Base-by-base conservation (phyloP, 2,888 invertebrate genomes). In the Parochlus steinenii region DNA sequence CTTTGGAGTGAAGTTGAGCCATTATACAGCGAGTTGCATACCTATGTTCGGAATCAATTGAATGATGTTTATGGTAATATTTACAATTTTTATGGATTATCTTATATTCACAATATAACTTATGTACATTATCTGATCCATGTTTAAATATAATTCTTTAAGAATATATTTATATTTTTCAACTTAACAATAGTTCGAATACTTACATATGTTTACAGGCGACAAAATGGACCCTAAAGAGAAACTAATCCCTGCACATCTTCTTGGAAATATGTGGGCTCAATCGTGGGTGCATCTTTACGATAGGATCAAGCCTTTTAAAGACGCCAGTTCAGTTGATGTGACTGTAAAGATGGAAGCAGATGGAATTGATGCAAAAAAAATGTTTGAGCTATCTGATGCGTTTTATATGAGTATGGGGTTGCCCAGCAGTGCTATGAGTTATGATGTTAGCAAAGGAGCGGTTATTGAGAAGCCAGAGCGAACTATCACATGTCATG, bases 181-280 rank as follows among this genome's bases (percentile, higher is more conserved):
- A n/a, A n/a, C n/a, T n/a, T n/a, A n/a, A n/a, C n/a, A n/a, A n/a
- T n/a, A n/a, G n/a, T n/a, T n/a, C n/a, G n/a, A n/a, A n/a, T n/a
- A n/a, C n/a, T n/a, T n/a, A n/a, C n/a, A n/a, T n/a, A n/a, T n/a
- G n/a, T n/a, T n/a, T n/a, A n/a, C n/a, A n/a, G n/a, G n/a, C 7
- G 48, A 52, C 10, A 48, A 55, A 20, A 45, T 49, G n/a, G 49
- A 54, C 18, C 43, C 47, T 20, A 45, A 47, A 5, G 53, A 57
- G 31, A 62, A 62, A 6, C 56, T 64, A 5, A 62, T 71, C 25
- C 71, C 71, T 2, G 69, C 69, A 1, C 69, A 71, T 49, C 40
- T 71, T 4, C 48, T 70, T 19, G 69, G 70, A 58, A 42, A 42
- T 38, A 42, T 42, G 42, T 42, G 42, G 42, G 61, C 61, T 1